Evolutionary conservation across 2,797 vertebrate species (phyloP).

Genomic region (Acropternis orthonyx): DNA sequence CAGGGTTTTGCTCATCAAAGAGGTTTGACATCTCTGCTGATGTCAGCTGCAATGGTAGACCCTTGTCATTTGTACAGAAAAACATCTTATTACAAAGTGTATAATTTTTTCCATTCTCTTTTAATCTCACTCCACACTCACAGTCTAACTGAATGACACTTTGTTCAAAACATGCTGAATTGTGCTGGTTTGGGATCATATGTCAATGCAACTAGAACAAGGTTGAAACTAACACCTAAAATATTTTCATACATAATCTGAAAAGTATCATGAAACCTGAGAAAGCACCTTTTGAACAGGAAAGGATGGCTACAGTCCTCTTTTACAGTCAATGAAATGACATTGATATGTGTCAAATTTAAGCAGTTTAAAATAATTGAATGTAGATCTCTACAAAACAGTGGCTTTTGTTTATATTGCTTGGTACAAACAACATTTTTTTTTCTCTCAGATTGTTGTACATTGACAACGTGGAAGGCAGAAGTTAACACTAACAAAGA

Average conservation of each 20-base stretch:
- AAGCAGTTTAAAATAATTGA: not conserved
- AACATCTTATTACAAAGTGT: not conserved
- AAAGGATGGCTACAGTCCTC: not conserved
- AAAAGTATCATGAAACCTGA: not conserved
- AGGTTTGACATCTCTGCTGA: conserved; percentile 1
- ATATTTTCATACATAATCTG: not conserved
- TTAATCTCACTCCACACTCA: not conserved
- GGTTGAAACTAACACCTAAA: not conserved
- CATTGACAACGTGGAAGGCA: not conserved
- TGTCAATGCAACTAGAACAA: not conserved
- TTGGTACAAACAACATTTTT: not conserved
- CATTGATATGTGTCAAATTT: not conserved
- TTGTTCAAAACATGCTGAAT: not conserved
- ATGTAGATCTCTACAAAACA: not conserved
- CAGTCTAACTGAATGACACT: not conserved
- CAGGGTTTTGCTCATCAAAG: not conserved
- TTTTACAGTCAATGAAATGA: not conserved
- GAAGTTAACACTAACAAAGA: not conserved
- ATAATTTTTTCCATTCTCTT: conserved; percentile 3
- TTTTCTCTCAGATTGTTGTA: not conserved
- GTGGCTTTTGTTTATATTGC: not conserved
- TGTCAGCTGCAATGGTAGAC: not conserved
- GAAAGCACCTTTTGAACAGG: not conserved
- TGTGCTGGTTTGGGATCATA: not conserved
- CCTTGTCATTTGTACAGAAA: not conserved